These are phyloP conservation scores for Chelonus insularis DNA, from an alignment of 1,140 invertebrate species.

Conservation along the genomic window DNA sequence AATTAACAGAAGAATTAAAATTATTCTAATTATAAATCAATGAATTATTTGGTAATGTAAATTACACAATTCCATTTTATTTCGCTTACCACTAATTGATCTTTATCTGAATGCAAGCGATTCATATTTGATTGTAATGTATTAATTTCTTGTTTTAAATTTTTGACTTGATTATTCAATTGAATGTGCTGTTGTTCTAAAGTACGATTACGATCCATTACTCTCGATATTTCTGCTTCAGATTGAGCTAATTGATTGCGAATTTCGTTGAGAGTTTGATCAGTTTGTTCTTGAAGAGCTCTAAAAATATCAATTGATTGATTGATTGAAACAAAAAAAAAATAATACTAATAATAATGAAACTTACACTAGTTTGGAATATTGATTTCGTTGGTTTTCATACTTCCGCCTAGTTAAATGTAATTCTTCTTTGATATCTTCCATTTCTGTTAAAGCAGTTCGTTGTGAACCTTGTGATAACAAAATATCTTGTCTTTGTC, in stretches of 20 bases:
- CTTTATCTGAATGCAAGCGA: slow-evolving; percentile 64
- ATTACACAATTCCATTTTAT: not conserved
- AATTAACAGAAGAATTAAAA: slow-evolving; percentile 17
- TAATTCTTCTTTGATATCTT: slow-evolving; percentile 49
- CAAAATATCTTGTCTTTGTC: slow-evolving; percentile 53
- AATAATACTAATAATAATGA: not conserved
- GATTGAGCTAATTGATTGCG: slow-evolving; percentile 62
- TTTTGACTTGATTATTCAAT: slow-evolving; percentile 62
- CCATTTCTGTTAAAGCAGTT: slow-evolving; percentile 48
- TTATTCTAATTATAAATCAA: not conserved
- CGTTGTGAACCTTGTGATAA: slow-evolving; percentile 47
- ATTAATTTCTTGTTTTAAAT: slow-evolving; percentile 63
- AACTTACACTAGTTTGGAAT: slow-evolving; percentile 50
- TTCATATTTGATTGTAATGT: slow-evolving; percentile 61
- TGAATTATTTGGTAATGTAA: not conserved
- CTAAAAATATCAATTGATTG: slow-evolving; percentile 42
- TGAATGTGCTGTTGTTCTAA: slow-evolving; percentile 63
- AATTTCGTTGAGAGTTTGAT: slow-evolving; percentile 63
- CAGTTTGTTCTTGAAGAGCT: slow-evolving; percentile 66
- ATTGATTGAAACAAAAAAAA: slow-evolving; percentile 7
- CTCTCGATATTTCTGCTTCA: slow-evolving; percentile 62
- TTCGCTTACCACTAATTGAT: slow-evolving; percentile 60
- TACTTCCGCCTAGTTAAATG: slow-evolving; percentile 50
- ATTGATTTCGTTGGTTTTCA: slow-evolving; percentile 50
- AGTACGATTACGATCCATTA: slow-evolving; percentile 58